Evolutionary conservation across 2,888 invertebrate genomes (phyloP), one percentile per base, ranked within the genome.

Genomic region (Eulithis prunata): DNA sequence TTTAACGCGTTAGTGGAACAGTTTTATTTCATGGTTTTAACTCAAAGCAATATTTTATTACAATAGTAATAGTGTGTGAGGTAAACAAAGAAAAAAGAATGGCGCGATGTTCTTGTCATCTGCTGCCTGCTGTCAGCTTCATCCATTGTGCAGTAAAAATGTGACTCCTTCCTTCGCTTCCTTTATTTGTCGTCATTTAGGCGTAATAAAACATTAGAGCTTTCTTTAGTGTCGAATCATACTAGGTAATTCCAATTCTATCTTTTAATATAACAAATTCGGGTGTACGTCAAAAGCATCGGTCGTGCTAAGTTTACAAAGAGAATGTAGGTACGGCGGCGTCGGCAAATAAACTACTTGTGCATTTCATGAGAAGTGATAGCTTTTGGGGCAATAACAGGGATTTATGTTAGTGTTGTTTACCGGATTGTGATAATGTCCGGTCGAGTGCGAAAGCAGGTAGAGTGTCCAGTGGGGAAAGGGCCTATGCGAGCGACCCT

Each of bases 401-500:
- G 70, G 68, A 80, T 80, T 76, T 78, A 71, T 75, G 71, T 65
- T 74, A 79, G 78, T 74, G 78, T 69, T 73, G 77, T 78, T 74
- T 70, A 71, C 70, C 73, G 72, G 74, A 73, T 74, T 71, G 75
- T 62, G 66, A 88, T 82, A 76, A 95, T 95, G 94, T 94, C 94
- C 83, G 92, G 94, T 78, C 94, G 94, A 78, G 94, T 94, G 76
- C 94, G 95, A 78, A 95, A 95, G 90, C 95, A 95, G 81, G 95
- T 95, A 66, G 95, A 96, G 80, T 95, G 94, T 83, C 94, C 94
- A 71, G 90, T 89, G 76, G 88, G 89, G 62, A 93, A 93, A 88
- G 96, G 96, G 62, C 96, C 96, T 74, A 95, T 96, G 95, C 94
- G 96, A 85, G 96, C 96, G 66, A 96, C 96, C 68, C 91, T 96